These are phyloP conservation scores for Apamea anceps DNA, from an alignment of 2,888 invertebrate species.

Conservation along the genomic window DNA sequence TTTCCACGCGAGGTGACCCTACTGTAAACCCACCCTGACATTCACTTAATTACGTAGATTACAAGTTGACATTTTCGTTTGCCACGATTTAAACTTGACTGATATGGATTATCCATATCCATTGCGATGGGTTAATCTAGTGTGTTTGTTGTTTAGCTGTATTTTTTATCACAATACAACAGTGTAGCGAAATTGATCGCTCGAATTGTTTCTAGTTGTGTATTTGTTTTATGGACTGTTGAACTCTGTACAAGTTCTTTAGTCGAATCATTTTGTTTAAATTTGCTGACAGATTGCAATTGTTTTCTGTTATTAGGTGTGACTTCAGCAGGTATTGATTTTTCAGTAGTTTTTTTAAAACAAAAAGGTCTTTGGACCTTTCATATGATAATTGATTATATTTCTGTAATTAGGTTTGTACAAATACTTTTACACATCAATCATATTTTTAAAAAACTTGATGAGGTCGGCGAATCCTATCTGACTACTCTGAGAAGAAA, in stretches of 20 bases:
- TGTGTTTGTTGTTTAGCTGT: constrained; percentile 60
- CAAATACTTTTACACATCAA: too few species aligned
- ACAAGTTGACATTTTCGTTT: constrained; percentile 88
- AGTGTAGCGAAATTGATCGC: constrained; percentile 29
- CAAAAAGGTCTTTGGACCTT: background rate
- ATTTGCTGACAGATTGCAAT: background rate
- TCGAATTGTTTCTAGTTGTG: constrained; percentile 5
- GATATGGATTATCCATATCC: constrained; percentile 84
- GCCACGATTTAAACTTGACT: constrained; percentile 85
- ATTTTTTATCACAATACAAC: constrained; percentile 53
- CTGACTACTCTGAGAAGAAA: too few species aligned
- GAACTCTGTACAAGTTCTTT: background rate
- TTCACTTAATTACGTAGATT: constrained; percentile 90
- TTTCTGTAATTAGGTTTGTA: too few species aligned
- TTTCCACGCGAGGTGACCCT: constrained; percentile 59
- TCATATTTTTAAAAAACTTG: too few species aligned
- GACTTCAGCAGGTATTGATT: too few species aligned
- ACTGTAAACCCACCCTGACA: constrained; percentile 82
- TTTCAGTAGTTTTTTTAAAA: background rate
- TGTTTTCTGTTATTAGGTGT: background rate
- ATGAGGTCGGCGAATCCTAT: too few species aligned
- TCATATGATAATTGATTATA: too few species aligned
- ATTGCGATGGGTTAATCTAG: constrained; percentile 71
- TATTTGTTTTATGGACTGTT: background rate
- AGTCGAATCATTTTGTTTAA: background rate